These are phyloP conservation scores for Drosophila anceps DNA, from an alignment of 2,888 invertebrate species.

Conservation along the genomic window DNA sequence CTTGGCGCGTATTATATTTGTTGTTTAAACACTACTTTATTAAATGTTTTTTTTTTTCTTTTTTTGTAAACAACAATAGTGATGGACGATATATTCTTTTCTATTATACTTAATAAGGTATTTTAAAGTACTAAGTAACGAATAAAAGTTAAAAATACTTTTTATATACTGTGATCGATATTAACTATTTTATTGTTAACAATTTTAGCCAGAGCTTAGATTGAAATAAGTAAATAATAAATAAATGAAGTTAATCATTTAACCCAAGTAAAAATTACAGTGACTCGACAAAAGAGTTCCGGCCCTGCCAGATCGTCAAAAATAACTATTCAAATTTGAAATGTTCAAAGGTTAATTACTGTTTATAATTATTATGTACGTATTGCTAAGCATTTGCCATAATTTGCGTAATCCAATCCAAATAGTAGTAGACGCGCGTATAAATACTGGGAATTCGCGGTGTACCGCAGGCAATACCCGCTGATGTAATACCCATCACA, in stretches of 20 bases:
- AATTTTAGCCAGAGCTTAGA: neutral
- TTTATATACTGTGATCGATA: neutral
- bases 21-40: slow-evolving; percentile 45
- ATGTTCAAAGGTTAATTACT: neutral
- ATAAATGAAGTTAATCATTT: neutral
- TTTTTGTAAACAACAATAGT: slow-evolving; percentile 67
- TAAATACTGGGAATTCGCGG: slow-evolving; percentile 77
- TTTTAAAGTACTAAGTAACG: slow-evolving; percentile 16
- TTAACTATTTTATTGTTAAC: neutral
- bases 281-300: neutral
- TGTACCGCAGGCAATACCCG: slow-evolving; percentile 72
- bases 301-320: slow-evolving; percentile 31
- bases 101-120: slow-evolving; percentile 2
- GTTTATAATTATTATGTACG: neutral
- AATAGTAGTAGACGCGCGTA: slow-evolving; percentile 70
- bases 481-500: slow-evolving; percentile 76
- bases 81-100: slow-evolving; percentile 34
- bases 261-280: neutral
- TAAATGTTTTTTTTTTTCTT: slow-evolving; percentile 44
- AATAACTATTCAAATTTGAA: slow-evolving; percentile 8
- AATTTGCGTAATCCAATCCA: slow-evolving; percentile 69
- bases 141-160: neutral
- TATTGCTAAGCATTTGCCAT: slow-evolving; percentile 28
- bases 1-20: slow-evolving; percentile 30
- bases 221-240: too few relatives aligned